Conservation (phyloP, 2,888 invertebrate genomes). For the Xanthorhoe spadicearia region DNA sequence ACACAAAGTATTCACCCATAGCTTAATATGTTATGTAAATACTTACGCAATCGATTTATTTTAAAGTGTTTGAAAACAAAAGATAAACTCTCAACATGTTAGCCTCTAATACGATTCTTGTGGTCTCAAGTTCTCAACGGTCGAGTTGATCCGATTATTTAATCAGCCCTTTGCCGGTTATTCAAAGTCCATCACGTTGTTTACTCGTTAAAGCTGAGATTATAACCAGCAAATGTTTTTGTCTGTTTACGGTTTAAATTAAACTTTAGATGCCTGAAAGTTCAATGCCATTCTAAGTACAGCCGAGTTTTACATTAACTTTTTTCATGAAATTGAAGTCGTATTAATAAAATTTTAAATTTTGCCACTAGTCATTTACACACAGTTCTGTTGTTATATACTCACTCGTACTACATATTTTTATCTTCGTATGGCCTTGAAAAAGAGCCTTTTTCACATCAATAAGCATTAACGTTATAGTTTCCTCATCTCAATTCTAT, state of each 20-base stretch:
- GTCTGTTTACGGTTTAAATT: not conserved
- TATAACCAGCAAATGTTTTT: not conserved
- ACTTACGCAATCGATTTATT: not conserved
- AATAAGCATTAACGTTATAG: not conserved
- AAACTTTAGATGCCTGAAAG: not conserved
- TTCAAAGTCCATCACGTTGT: not conserved
- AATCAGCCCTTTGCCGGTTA: conserved; percentile 1
- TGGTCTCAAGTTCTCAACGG: conserved; percentile 10
- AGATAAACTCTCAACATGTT: not conserved
- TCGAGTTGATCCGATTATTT: conserved; percentile 14
- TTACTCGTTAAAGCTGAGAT: not conserved
- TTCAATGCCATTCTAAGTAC: not conserved
- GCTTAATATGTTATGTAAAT: not conserved
- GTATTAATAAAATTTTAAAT: too few relatives aligned
- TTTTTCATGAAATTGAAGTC: too few relatives aligned
- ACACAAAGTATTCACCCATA: not conserved
- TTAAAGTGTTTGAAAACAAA: not conserved
- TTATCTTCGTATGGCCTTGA: too few relatives aligned
- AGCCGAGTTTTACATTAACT: too few relatives aligned
- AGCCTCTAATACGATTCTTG: conserved; percentile 13
- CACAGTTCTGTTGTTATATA: too few relatives aligned
- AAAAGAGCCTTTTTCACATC: not conserved
- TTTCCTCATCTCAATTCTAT: not conserved
- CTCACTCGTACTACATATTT: too few relatives aligned
- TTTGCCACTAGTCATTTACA: too few relatives aligned